A percentile compares a stretch with the other conserved stretches of the same genome.
These are phyloP conservation scores for Sebastes oblongus DNA, from an alignment of 2,797 vertebrate genomes.

Conservation along the genomic window DNA sequence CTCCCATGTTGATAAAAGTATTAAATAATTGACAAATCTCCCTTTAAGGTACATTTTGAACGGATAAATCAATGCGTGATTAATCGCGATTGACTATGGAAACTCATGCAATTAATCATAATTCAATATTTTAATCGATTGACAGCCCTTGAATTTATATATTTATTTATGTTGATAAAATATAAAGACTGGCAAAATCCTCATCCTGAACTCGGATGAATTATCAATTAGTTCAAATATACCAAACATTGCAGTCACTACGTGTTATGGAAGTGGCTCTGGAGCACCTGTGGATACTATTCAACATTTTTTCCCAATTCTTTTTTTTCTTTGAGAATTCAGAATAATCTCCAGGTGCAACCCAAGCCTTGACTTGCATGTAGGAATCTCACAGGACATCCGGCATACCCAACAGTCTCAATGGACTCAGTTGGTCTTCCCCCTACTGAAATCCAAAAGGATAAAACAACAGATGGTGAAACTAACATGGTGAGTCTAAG, in stretches of 20 bases:
- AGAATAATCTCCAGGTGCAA: neutral
- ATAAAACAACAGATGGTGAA: slow-evolving; percentile 6
- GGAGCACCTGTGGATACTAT: neutral
- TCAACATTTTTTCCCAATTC: neutral
- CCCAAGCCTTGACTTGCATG: neutral
- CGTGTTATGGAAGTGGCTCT: neutral
- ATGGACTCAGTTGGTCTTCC: neutral
- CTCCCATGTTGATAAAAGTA: no score
- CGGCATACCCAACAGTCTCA: neutral
- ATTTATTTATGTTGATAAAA: neutral
- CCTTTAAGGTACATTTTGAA: no score
- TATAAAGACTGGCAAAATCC: neutral
- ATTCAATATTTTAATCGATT: no score
- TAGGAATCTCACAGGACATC: neutral
- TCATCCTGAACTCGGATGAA: neutral
- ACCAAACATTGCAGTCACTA: neutral
- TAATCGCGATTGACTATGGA: no score
- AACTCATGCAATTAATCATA: no score
- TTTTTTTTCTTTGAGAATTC: neutral
- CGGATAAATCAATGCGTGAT: no score
- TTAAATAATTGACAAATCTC: no score
- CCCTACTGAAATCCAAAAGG: neutral
- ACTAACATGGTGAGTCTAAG: neutral
- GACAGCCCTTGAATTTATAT: neutral
- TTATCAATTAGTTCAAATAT: no score